Base-by-base conservation (phyloP, 2,888 invertebrate species). In the Pyrgus malvae region DNA sequence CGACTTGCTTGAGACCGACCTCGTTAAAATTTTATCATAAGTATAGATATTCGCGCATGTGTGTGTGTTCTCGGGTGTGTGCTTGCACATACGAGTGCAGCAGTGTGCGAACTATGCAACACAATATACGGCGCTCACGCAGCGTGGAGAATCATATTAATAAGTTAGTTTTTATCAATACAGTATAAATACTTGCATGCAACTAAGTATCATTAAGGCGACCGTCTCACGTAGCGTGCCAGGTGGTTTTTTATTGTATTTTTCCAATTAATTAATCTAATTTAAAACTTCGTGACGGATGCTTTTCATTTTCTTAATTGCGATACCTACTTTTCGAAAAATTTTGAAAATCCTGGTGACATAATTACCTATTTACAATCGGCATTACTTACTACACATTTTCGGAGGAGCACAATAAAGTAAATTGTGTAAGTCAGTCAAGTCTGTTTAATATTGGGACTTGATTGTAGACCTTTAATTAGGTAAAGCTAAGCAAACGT, bases 91-190 rank as follows among this genome's bases (percentile, higher is more conserved):
- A 41, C 37, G 25, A 35, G 44, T 29, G 56, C 57, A 19, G 42
- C 21, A 45, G 55, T 57, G 60, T 54, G 58, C 56, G 57, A 57
- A 61, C 60, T 54, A 41, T 58, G 61, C 51, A 51, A 53, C 53
- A 62, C 62, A 66, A 67, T 63, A 65, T 65, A 64, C 58, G 42
- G 58, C 59, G 70, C 63, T 56, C 73, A 68, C 61, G 64, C 67
- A 67, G 68, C 75, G 74, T 74, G 69, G 69, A 70, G 70, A 70
- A 74, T 74, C 70, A 75, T 78, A 75, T 76, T 76, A 75, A 76
- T 76, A 76, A 73, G 68, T 68, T 53, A 58, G 56, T 57, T 76
- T 76, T 78, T 76, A 77, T 72, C 68, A 74, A 72, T 72, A 64
- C 63, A 63, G 63, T 65, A 64, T 63, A 59, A 59, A 60, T 62